Percentiles rank a stretch among this genome's conserved stretches.
Evolutionary conservation across 2,797 vertebrate genomes (phyloP).

Genomic region (Chelon labrosus): DNA sequence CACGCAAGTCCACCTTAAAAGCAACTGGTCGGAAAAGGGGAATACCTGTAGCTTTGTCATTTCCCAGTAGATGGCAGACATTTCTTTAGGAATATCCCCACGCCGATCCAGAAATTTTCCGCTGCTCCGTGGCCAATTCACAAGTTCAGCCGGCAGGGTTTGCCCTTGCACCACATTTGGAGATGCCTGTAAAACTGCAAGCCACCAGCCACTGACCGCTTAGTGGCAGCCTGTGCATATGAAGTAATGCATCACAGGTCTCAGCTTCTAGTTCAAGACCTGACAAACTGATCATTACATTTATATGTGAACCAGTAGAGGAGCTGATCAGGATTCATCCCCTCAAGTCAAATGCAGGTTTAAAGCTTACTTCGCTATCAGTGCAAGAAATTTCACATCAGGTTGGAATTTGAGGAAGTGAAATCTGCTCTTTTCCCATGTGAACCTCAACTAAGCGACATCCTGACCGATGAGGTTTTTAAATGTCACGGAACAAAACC

Average conservation of each 20-base stretch:
- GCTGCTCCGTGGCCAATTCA: accelerated
- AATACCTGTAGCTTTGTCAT: background rate
- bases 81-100: background rate
- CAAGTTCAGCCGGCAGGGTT: slow-evolving; percentile 45
- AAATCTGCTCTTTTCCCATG: too few species aligned
- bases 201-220: background rate
- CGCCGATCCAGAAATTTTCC: background rate
- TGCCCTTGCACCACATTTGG: slow-evolving; percentile 30
- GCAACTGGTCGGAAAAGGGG: background rate
- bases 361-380: too few species aligned
- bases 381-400: too few species aligned
- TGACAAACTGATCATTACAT: too few species aligned
- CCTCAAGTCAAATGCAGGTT: too few species aligned
- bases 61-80: slow-evolving; percentile 71
- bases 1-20: slow-evolving; percentile 81
- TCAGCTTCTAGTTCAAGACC: too few species aligned
- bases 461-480: too few species aligned
- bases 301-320: too few species aligned
- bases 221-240: background rate
- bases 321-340: too few species aligned
- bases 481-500: too few species aligned
- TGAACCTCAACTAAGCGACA: too few species aligned
- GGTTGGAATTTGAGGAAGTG: too few species aligned
- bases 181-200: accelerated
- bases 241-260: background rate